Base-by-base conservation (phyloP, 1,140 invertebrate species). In the Drosophila carrolli region DNA sequence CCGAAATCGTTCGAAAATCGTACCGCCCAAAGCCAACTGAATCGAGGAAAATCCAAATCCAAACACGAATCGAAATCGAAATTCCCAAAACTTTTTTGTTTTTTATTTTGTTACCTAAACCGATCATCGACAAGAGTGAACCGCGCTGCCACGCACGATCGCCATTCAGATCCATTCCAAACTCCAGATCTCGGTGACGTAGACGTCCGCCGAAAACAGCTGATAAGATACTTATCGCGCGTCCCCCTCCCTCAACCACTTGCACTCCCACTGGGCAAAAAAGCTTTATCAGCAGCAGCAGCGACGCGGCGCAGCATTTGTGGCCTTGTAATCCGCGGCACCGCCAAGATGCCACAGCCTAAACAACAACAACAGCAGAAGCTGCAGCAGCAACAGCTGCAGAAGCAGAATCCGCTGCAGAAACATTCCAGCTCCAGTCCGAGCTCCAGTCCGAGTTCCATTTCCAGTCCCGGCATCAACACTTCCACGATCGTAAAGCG, bases 1-100 rank as follows among this genome's bases (percentile, higher is more conserved):
- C 81, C 85, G 84, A 89, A 88, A 81, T 84, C 83, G 85, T 83
- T 83, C 9, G 50, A 16, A 19, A 37, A 37, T 27, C 23, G 19
- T 47, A 29, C 16, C 29, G 29, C 27, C 48, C 29, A 7, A 4
- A 50, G n/a, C 48, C 4, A 14, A 50, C 10, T 46, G 16, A 46
- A 16, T 37, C 57, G 63, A 60, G 60, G 37, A 51, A 67, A 65
- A 65, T n/a, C 59, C 19, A 11, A 23, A 1, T 7, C 19, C 13
- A 35, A 27, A 51, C 35, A 6, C 48, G 32, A 11, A 53, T 48
- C 13, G 32, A 8, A 10, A 50, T 32, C 13, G 4, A 5, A 51
- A 16, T 44, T n/a, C 29, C 29, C 29, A 32, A 14, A n/a, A 44
- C 16, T 37, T 37, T 16, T 53, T 37, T 35, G 4, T 51, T n/a